These are phyloP conservation scores for Aphelinus certus DNA, from an alignment of 1,140 invertebrate species.

Conservation along the genomic window DNA sequence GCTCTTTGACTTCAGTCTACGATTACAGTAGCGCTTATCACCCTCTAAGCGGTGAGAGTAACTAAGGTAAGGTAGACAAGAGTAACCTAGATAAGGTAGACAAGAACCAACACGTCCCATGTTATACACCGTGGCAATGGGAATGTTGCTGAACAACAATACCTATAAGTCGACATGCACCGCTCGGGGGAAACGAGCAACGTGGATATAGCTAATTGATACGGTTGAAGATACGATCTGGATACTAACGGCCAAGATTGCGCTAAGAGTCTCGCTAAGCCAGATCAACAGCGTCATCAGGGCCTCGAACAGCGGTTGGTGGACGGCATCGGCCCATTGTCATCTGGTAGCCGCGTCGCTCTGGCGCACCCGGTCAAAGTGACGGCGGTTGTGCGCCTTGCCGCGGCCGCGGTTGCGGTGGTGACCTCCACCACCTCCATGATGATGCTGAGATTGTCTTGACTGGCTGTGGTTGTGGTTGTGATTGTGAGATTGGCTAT, in stretches of 20 bases:
- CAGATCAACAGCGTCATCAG: background rate
- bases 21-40: conserved; percentile 29
- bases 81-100: background rate
- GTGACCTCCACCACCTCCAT: conserved; percentile 48
- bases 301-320: background rate
- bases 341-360: conserved; percentile 61
- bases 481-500: conserved; percentile 43
- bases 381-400: conserved; percentile 54
- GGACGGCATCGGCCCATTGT: conserved; percentile 53
- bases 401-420: conserved; percentile 56
- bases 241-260: too few relatives aligned
- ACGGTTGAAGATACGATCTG: too few relatives aligned
- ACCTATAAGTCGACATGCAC: conserved; percentile 48
- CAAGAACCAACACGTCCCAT: conserved; percentile 44
- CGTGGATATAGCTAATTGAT: too few relatives aligned
- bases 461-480: conserved; percentile 49
- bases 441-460: conserved; percentile 50
- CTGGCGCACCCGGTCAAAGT: conserved; percentile 58
- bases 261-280: too few relatives aligned
- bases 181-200: too few relatives aligned
- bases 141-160: conserved; percentile 52
- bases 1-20: conserved; percentile 42
- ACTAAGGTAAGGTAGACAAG: conserved; percentile 1
- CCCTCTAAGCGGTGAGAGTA: background rate
- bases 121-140: conserved; percentile 49